phyloP scores from a whole-genome alignment of 2,113 vertebrate species.

The Pyrgilauda ruficollis region DNA sequence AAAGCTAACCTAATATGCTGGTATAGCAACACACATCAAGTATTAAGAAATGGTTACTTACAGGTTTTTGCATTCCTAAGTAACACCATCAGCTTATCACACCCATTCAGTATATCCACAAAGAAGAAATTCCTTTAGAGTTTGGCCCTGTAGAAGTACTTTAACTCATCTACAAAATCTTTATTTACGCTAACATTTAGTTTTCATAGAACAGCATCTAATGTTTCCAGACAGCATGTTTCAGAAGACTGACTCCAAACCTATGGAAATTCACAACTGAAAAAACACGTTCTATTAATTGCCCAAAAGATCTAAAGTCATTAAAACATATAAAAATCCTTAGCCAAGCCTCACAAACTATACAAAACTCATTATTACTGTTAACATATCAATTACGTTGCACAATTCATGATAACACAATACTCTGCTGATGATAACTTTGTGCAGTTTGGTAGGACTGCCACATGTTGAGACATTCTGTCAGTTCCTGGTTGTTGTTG shows the following conservation, averaged over 20 bases:
- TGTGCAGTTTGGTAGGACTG: neutral
- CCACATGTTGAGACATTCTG: conserved; percentile 27
- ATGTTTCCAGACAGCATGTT: neutral
- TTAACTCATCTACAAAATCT: neutral
- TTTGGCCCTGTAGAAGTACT: neutral
- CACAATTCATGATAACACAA: neutral
- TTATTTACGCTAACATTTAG: neutral
- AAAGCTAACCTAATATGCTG: neutral
- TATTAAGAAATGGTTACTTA: neutral
- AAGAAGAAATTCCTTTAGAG: neutral
- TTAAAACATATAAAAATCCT: neutral
- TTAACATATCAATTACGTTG: neutral
- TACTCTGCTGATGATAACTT: neutral
- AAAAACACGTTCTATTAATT: neutral
- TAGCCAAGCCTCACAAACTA: neutral
- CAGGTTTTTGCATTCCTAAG: neutral
- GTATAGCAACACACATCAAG: neutral
- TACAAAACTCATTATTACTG: neutral
- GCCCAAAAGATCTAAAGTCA: neutral
- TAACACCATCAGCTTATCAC: neutral
- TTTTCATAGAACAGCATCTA: neutral
- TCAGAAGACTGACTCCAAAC: neutral
- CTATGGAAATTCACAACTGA: neutral
- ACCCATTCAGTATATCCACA: neutral
- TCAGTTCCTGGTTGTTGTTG: neutral